phyloP scores from a whole-genome alignment of 1,140 invertebrate genomes.

The Nilaparvata lugens region DNA sequence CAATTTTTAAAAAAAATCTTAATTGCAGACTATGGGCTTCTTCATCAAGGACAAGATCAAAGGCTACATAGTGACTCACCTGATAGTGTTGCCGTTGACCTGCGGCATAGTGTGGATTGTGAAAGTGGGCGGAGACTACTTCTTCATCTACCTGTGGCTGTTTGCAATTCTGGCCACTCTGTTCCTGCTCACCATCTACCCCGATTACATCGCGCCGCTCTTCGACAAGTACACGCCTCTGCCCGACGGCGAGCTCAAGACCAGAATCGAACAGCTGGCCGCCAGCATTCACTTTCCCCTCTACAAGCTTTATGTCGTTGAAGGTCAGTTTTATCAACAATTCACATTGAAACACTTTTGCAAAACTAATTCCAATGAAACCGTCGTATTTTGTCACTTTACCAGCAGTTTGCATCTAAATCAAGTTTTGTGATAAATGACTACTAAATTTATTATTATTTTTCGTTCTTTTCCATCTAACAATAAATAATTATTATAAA shows the following conservation, averaged over 20 bases:
- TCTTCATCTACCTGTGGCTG: conserved; percentile 92
- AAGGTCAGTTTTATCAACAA: conserved; percentile 49
- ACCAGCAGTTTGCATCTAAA: too few relatives aligned
- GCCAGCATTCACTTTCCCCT: conserved; percentile 83
- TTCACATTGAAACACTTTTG: too few relatives aligned
- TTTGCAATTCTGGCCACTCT: conserved; percentile 73
- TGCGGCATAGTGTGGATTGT: conserved; percentile 81
- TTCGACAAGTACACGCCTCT: conserved; percentile 98
- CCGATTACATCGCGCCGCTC: conserved; percentile 92
- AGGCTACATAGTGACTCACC: conserved; percentile 67
- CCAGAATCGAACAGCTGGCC: conserved; percentile 83
- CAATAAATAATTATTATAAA: too few relatives aligned
- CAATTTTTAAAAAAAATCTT: background rate
- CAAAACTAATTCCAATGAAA: background rate
- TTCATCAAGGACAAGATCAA: conserved; percentile 93
- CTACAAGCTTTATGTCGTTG: conserved; percentile 92
- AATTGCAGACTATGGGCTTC: conserved; percentile 70
- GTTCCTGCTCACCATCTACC: conserved; percentile 83
- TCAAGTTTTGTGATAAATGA: too few relatives aligned
- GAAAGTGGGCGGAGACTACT: conserved; percentile 78
- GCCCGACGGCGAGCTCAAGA: conserved; percentile 79
- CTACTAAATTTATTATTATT: too few relatives aligned
- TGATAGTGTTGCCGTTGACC: conserved; percentile 70
- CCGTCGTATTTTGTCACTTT: background rate
- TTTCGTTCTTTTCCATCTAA: too few relatives aligned